phyloP scores from a whole-genome alignment of 2,113 vertebrate genomes.

The Monopterus albus region DNA sequence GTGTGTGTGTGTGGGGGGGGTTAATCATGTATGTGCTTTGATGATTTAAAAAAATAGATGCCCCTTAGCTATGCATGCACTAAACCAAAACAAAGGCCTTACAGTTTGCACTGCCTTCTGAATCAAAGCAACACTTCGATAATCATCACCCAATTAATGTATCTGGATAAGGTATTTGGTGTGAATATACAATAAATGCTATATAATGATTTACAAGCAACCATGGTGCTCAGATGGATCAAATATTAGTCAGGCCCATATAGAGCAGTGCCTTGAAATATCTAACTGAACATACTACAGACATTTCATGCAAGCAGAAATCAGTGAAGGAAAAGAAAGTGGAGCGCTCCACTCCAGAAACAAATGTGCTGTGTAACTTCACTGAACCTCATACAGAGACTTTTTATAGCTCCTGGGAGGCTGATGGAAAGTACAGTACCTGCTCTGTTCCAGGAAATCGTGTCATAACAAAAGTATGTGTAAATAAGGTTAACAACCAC shows the following conservation, averaged over 20 bases:
- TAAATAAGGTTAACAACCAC: background rate
- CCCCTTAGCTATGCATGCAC: no score
- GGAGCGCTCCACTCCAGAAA: background rate
- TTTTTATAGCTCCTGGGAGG: no score
- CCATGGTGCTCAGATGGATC: no score
- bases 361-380: background rate
- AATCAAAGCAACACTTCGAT: no score
- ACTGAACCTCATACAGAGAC: background rate
- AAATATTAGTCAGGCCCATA: background rate
- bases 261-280: slow-evolving; percentile 4
- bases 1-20: no score
- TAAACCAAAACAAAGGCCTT: background rate
- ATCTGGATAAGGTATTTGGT: background rate
- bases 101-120: background rate
- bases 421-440: background rate
- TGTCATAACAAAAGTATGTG: background rate
- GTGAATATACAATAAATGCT: background rate
- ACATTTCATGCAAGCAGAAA: background rate
- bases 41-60: no score
- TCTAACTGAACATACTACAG: background rate
- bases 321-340: background rate
- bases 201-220: no score
- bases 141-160: background rate
- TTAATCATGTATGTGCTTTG: no score
- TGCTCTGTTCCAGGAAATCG: background rate